Base-by-base conservation (phyloP, 2,888 invertebrate species). In the Fragum fragum region DNA sequence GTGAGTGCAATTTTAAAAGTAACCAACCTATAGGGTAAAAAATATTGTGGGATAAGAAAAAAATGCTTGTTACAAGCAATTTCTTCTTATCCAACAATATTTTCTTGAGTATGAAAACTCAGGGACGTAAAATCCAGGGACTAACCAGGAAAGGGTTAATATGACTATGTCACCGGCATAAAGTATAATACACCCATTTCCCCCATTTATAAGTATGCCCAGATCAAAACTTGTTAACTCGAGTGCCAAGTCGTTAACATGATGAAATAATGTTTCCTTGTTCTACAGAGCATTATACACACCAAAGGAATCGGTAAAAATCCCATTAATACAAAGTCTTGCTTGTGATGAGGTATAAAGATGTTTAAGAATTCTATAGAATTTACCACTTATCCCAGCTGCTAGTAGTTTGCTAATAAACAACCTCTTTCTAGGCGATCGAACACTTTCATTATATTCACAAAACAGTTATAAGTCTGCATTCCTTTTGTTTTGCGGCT, bases 201-300 rank as follows among this genome's bases (percentile, higher is more conserved):
- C 39, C n/a, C 26, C 66, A 42, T 39, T 39, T 9, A 39, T 39
- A 21, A 26, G 36, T 5, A 39, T 66, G 7, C 66, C 66, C 32
- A 66, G 16, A n/a, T 66, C 29, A 32, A 66, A 36, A 32, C 18
- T 39, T 42, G 29, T 66, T 16, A 66, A 36, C 36, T 66, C 66
- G 21, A 66, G 2, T n/a, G 66, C 66, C n/a, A 66, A 36, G 26
- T 66, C 66, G 18, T 66, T 66, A n/a, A 66, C 29, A 18, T 66
- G 66, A 36, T 32, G 32, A 66, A 1, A 32, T 66, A 21, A 39
- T 66, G 26, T 66, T 36, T 39, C 66, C 66, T 14, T 66, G 66
- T 66, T 66, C 39, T 36, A 66, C 66, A 18, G 66, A 66, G 2
- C 66, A 66, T 36, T 39, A 18, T 66, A 39, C 36, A 5, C 36